Conservation (phyloP, 23 tunicate species). For the Trididemnum nubilum region DNA sequence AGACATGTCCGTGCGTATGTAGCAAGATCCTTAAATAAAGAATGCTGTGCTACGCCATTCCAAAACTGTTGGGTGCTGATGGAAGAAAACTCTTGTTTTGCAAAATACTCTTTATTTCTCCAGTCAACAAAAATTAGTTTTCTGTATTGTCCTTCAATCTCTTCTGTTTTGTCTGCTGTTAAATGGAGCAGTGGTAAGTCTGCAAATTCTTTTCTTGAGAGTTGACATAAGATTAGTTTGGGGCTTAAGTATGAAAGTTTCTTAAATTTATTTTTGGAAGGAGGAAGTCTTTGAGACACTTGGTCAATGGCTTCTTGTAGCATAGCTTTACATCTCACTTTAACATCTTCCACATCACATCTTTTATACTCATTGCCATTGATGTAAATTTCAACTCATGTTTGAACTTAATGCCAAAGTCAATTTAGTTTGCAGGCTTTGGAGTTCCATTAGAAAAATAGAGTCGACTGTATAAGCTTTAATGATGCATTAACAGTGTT, state of each 20-base stretch:
- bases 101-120: slow-evolving; percentile 3
- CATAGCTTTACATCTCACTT: background rate
- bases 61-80: slow-evolving; percentile 30
- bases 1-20: slow-evolving; percentile 27
- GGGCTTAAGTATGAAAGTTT: background rate
- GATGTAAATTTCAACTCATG: background rate
- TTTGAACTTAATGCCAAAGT: slow-evolving; percentile 29
- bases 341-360: background rate
- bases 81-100: background rate
- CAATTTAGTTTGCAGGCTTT: slow-evolving; percentile 14
- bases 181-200: slow-evolving; percentile 27
- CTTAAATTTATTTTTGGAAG: slow-evolving; percentile 17
- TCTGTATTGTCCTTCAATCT: slow-evolving; percentile 31
- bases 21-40: slow-evolving; percentile 29
- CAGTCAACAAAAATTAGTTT: slow-evolving; percentile 27
- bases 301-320: slow-evolving; percentile 20
- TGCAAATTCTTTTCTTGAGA: background rate
- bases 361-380: background rate
- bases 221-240: background rate
- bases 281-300: slow-evolving; percentile 12
- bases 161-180: background rate
- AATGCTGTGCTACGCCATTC: slow-evolving; percentile 27
- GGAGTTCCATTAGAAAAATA: background rate
- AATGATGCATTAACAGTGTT: background rate
- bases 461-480: background rate